Conservation (phyloP, 2,113 vertebrate species). For the Meleagris gallopavo region DNA sequence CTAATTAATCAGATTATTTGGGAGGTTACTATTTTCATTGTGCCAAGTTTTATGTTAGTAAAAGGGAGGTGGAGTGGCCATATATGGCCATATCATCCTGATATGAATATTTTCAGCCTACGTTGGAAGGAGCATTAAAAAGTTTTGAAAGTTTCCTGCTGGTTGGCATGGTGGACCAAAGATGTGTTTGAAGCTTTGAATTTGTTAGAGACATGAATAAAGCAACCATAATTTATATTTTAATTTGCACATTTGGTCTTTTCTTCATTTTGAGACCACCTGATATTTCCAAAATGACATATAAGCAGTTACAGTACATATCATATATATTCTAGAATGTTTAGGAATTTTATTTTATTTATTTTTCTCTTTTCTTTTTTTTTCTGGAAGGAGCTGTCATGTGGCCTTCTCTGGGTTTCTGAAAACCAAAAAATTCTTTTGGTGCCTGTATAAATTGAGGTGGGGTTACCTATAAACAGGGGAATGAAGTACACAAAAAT, state of each 20-base stretch:
- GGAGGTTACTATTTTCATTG: background rate
- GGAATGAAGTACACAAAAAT: background rate
- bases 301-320: background rate
- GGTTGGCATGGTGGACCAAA: background rate
- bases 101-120: background rate
- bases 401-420: background rate
- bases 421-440: background rate
- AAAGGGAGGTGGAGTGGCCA: background rate
- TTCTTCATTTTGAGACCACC: background rate
- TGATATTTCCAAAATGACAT: background rate
- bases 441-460: background rate
- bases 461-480: background rate
- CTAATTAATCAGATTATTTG: background rate
- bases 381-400: background rate
- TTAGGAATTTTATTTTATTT: background rate
- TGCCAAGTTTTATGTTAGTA: background rate
- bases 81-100: too few species aligned
- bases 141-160: background rate
- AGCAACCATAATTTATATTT: background rate
- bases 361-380: background rate
- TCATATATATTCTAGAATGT: background rate
- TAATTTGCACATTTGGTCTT: background rate
- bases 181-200: background rate
- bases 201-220: background rate
- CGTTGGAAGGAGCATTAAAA: background rate